Percentiles rank a stretch among this genome's conserved stretches.
Conservation (phyloP, 2,113 vertebrate genomes). For the Machaerirhynchus nigripectus region DNA sequence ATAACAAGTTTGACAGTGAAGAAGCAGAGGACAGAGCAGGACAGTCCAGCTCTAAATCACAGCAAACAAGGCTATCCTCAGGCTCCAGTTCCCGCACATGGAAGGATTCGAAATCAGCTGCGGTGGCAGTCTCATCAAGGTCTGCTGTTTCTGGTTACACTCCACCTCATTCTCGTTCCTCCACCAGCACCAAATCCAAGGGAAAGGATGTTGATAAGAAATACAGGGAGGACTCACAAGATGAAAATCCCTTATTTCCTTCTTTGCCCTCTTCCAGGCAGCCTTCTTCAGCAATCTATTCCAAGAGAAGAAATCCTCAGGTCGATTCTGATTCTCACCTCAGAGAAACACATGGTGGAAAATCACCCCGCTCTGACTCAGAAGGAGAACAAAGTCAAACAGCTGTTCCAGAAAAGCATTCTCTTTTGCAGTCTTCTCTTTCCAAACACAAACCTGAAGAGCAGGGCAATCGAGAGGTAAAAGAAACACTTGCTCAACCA, state of each 20-base stretch:
- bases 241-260: slow-evolving; percentile 38
- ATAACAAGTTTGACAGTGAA: background rate
- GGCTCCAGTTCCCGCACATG: background rate
- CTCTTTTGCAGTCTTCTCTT: slow-evolving; percentile 31
- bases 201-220: background rate
- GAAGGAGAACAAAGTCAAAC: background rate
- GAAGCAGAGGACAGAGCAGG: slow-evolving; percentile 14
- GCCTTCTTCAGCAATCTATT: slow-evolving; percentile 34
- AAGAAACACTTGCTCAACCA: background rate
- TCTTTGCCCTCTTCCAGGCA: slow-evolving; percentile 51
- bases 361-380: background rate
- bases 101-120: background rate
- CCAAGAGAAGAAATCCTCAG: slow-evolving; percentile 51
- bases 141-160: background rate
- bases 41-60: background rate
- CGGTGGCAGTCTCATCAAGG: background rate
- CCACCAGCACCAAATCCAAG: background rate
- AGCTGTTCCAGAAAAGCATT: slow-evolving; percentile 46
- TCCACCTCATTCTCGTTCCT: background rate
- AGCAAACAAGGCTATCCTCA: background rate
- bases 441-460: slow-evolving; percentile 24
- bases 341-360: slow-evolving; percentile 11
- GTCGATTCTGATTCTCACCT: background rate
- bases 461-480: background rate
- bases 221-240: background rate